Conservation (phyloP, 2,888 invertebrate genomes). For the Hirtodrosophila alboralis region DNA sequence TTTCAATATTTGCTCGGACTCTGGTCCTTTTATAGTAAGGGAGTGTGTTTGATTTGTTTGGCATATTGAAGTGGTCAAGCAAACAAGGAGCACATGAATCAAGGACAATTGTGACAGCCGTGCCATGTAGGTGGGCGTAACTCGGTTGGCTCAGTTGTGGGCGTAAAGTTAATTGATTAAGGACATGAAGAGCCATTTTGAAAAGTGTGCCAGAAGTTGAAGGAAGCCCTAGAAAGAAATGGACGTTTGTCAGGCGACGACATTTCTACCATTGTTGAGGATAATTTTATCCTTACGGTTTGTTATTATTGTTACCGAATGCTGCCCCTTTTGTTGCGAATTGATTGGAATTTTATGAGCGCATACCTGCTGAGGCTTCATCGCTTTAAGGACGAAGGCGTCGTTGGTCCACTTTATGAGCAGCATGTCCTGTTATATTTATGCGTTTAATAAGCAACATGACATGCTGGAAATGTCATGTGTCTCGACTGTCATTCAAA, state of each 20-base stretch:
- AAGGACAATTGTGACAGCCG: conserved; percentile 33
- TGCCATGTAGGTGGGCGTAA: conserved; percentile 53
- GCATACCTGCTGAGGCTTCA: conserved; percentile 57
- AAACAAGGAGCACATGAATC: conserved; percentile 53
- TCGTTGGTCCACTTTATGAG: conserved; percentile 9
- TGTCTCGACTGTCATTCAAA: conserved; percentile 76
- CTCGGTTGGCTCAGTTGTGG: conserved; percentile 32
- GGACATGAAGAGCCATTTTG: conserved; percentile 44
- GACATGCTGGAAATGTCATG: conserved; percentile 74
- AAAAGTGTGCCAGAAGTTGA: conserved; percentile 36
- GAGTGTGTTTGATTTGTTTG: conserved; percentile 75
- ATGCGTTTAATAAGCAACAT: conserved; percentile 80
- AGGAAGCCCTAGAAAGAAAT: conserved; percentile 20
- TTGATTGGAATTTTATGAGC: conserved; percentile 74
- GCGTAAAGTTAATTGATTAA: conserved; percentile 78
- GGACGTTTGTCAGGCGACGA: conserved; percentile 15
- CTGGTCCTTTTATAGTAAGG: conserved; percentile 29
- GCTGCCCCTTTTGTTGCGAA: conserved; percentile 54
- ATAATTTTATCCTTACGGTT: conserved; percentile 58
- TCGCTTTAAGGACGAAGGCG: background rate
- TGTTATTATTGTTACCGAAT: conserved; percentile 5
- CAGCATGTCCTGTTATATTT: conserved; percentile 53
- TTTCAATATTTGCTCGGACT: conserved; percentile 71
- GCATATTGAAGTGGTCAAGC: conserved; percentile 83
- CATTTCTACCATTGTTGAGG: conserved; percentile 72